A percentile compares a stretch with the other conserved stretches of the same genome.
Conservation (phyloP, 1,140 invertebrate genomes). For the Megalonaias nervosa region DNA sequence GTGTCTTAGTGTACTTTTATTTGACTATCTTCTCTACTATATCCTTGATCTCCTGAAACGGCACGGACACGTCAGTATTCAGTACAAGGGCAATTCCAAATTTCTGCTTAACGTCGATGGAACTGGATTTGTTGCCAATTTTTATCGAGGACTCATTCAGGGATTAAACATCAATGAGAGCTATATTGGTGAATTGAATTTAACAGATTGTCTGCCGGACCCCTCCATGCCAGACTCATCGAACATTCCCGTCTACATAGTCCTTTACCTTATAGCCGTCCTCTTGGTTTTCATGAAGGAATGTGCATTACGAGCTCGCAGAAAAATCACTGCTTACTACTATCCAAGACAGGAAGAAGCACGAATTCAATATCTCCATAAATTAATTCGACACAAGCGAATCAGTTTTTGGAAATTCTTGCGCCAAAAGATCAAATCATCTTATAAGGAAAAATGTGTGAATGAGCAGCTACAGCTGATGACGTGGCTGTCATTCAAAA, state of each 20-base stretch:
- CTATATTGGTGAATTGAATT: conserved; percentile 14
- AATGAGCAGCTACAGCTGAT: conserved; percentile 27
- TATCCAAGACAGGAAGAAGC: conserved; percentile 32
- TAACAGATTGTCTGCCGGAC: conserved; percentile 28
- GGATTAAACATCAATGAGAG: conserved; percentile 15
- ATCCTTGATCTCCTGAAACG: conserved; percentile 19
- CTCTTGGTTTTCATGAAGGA: conserved; percentile 23
- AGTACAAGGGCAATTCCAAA: conserved; percentile 10
- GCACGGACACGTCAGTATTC: conserved; percentile 30
- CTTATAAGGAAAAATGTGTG: conserved; percentile 22
- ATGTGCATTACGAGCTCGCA: conserved; percentile 28
- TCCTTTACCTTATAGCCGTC: conserved; percentile 18
- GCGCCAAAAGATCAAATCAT: conserved; percentile 20
- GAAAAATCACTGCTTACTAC: conserved; percentile 30
- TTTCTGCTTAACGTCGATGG: conserved; percentile 24
- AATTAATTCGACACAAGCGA: conserved; percentile 29
- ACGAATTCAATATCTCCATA: conserved; percentile 36
- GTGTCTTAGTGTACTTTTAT: conserved; percentile 7
- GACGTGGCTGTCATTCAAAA: conserved; percentile 19
- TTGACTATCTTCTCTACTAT: conserved; percentile 37
- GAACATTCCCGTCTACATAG: conserved; percentile 7
- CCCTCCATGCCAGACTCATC: not conserved
- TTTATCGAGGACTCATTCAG: conserved; percentile 25
- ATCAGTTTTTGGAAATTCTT: conserved; percentile 27
- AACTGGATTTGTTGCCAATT: conserved; percentile 26